Percentiles rank a stretch among this genome's conserved stretches.
Conservation (phyloP, 2,888 invertebrate genomes). For the Yponomeuta cagnagella region DNA sequence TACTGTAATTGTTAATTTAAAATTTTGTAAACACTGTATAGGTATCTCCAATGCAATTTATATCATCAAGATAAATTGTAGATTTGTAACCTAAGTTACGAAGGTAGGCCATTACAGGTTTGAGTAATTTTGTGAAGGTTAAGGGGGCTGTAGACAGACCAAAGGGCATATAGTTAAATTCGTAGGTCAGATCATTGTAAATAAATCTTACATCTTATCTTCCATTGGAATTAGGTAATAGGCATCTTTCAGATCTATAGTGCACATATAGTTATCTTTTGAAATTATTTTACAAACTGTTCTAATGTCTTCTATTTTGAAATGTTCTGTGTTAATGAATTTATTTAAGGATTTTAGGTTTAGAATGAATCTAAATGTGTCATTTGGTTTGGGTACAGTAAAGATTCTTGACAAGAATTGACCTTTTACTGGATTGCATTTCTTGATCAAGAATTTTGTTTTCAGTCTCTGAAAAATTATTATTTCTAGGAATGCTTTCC, state of each 20-base stretch:
- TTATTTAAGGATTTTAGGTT: constrained; percentile 23
- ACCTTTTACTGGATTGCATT: too few species aligned
- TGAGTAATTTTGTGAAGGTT: constrained; percentile 25
- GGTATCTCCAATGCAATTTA: too few species aligned
- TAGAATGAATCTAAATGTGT: constrained; percentile 20
- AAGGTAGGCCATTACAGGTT: constrained; percentile 3
- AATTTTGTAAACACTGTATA: too few species aligned
- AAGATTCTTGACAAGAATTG: too few species aligned
- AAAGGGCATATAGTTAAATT: constrained; percentile 24
- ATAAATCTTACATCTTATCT: not conserved
- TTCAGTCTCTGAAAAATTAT: too few species aligned
- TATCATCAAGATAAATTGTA: too few species aligned
- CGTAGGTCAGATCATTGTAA: constrained; percentile 17
- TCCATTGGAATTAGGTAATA: constrained; percentile 20
- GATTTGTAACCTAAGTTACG: too few species aligned
- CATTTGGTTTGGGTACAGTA: constrained; percentile 7
- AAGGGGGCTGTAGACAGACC: constrained; percentile 22
- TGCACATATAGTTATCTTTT: constrained; percentile 18
- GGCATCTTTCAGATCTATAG: constrained; percentile 22
- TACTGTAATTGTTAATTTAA: too few species aligned
- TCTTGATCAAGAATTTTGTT: too few species aligned
- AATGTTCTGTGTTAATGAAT: constrained; percentile 20
- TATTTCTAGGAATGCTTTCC: too few species aligned
- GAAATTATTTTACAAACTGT: constrained; percentile 20
- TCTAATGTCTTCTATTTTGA: constrained; percentile 24